Base-by-base conservation (phyloP, 2,888 invertebrate genomes). In the Melieria crassipennis region DNA sequence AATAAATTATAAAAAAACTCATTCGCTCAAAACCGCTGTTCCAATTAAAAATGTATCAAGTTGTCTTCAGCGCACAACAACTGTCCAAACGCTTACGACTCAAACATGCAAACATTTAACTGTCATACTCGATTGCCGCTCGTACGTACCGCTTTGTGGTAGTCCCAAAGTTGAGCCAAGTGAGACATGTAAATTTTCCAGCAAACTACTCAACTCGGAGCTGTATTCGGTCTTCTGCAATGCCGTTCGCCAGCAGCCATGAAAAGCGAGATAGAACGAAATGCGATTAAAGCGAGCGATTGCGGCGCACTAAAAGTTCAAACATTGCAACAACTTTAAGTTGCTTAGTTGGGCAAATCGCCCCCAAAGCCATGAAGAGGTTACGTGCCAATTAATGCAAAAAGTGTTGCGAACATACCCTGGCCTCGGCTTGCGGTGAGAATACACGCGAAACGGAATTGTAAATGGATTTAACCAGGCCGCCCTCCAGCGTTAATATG, bases 391-490 rank as follows among this genome's bases (percentile, higher is more conserved):
- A 61, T 61, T 67, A 67, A 67, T 60, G 46, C 16, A 57, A 48
- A 16, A 60, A 67, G 43, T 60, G 60, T 60, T 65, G 9, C 56
- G 60, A 71, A 79, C 82, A 78, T 81, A 87, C 87, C 78, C 83
- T 82, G 65, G 80, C 80, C 69, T 81, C 82, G 73, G 83, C 82
- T 77, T 86, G 82, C 60, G 87, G 86, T 68, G 87, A 87, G 80
- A 85, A 87, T 72, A 87, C 85, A 79, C 87, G 84, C 77, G 87
- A 85, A 79, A 87, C 83, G 71, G 87, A 87, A 84, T 87, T 87
- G 81, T 87, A 87, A 83, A 87, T 87, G 80, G 87, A 87, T 84
- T 87, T 87, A 78, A 87, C 85, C 82, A 87, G 80, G 71, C 87
- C 87, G 78, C 87, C 87, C 80, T 87, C 87, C 64, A 87, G 83